Conservation (phyloP, 2,888 invertebrate species). For the Epistrophe grossulariae region DNA sequence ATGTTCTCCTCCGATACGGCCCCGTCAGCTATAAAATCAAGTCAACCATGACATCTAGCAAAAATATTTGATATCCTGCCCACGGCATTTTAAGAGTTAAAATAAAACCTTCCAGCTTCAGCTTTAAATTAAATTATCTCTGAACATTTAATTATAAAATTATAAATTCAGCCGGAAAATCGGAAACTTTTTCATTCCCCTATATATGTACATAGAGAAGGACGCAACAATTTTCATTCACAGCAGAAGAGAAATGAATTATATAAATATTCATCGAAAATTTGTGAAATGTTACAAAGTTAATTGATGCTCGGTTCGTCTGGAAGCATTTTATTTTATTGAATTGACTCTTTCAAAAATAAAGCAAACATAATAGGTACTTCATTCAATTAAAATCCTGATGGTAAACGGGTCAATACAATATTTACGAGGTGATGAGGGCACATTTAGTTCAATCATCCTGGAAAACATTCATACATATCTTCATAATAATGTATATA, state of each 20-base stretch:
- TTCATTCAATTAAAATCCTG: conserved; percentile 38
- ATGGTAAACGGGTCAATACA: conserved; percentile 15
- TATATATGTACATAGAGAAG: no score
- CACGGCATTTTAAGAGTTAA: conserved; percentile 6
- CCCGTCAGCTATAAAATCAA: conserved; percentile 21
- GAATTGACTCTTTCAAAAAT: conserved; percentile 15
- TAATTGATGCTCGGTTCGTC: conserved; percentile 11
- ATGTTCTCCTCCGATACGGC: conserved; percentile 2
- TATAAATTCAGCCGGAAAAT: conserved; percentile 18
- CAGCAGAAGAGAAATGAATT: background rate
- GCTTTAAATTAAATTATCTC: conserved; percentile 25
- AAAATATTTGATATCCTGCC: conserved; percentile 17
- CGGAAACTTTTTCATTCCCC: background rate
- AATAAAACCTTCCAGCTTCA: background rate
- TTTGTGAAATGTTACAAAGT: conserved; percentile 22
- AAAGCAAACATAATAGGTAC: conserved; percentile 22
- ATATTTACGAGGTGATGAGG: conserved; percentile 19
- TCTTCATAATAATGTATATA: no score
- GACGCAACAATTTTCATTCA: background rate
- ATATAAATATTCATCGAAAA: conserved; percentile 21
- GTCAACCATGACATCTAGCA: conserved; percentile 8
- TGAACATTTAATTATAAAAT: conserved; percentile 10
- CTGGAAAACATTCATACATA: conserved; percentile 41
- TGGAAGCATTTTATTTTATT: background rate
- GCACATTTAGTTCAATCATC: conserved; percentile 35